These are phyloP conservation scores for Volucella zonaria DNA, from an alignment of 2,888 invertebrate genomes.

Conservation along the genomic window DNA sequence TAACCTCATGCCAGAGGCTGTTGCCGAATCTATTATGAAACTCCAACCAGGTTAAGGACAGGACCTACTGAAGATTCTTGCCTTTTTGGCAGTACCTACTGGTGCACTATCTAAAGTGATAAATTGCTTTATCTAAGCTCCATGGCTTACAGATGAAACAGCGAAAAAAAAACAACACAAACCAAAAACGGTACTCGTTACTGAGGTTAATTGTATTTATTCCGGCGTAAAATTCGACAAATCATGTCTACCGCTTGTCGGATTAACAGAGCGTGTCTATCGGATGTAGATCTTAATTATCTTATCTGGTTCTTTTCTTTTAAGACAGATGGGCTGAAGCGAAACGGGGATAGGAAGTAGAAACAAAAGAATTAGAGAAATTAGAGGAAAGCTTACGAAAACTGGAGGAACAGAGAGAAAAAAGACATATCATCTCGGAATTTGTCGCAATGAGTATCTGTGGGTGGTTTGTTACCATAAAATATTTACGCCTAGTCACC, in stretches of 20 bases:
- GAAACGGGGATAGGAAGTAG: not conserved
- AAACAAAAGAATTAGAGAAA: not conserved
- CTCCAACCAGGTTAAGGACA: slow-evolving; percentile 12
- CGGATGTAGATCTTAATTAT: slow-evolving; percentile 65
- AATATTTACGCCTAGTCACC: slow-evolving; percentile 47
- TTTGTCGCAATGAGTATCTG: not conserved
- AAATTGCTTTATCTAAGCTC: slow-evolving; percentile 17
- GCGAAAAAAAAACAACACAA: slow-evolving; percentile 32
- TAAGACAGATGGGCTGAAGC: too few relatives aligned
- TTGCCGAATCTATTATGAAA: not conserved
- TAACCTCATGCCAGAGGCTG: not conserved
- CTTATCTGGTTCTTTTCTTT: slow-evolving; percentile 45
- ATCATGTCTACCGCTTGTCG: slow-evolving; percentile 28
- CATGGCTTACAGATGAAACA: slow-evolving; percentile 25
- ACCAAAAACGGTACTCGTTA: not conserved
- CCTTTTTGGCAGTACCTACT: not conserved
- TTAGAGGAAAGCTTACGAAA: too few relatives aligned
- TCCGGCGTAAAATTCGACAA: slow-evolving; percentile 32
- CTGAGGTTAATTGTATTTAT: slow-evolving; percentile 37
- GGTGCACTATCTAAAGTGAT: slow-evolving; percentile 39
- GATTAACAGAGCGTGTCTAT: slow-evolving; percentile 56
- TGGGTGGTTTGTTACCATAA: slow-evolving; percentile 6
- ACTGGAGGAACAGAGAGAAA: not conserved
- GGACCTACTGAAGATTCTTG: not conserved
- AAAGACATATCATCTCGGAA: slow-evolving; percentile 20